Percentiles rank a stretch among this genome's conserved stretches.
phyloP scores from a whole-genome alignment of 2,888 invertebrate species.

The Rapana venosa region DNA sequence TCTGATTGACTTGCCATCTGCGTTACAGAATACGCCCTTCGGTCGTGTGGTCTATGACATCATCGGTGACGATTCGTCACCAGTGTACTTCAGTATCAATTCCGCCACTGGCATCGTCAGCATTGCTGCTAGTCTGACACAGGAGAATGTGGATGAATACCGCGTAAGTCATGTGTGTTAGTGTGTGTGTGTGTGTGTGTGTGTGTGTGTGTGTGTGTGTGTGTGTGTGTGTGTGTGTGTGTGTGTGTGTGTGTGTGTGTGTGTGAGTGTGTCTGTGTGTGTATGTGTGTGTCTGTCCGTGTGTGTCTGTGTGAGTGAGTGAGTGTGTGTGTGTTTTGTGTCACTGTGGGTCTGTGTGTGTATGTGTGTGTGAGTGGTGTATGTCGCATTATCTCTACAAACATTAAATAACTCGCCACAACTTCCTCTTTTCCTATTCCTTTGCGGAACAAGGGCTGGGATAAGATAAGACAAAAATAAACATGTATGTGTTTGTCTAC shows the following conservation, averaged over 20 bases:
- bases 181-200: not conserved
- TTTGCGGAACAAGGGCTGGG: not conserved
- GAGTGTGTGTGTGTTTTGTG: not conserved
- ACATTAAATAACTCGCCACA: not conserved
- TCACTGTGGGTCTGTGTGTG: not conserved
- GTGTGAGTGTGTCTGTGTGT: not conserved
- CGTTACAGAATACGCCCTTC: slow-evolving; percentile 59
- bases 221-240: not conserved
- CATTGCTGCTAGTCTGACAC: slow-evolving; percentile 60
- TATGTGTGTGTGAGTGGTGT: not conserved
- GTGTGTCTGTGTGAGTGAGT: not conserved
- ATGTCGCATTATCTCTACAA: too few relatives aligned
- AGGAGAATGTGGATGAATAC: slow-evolving; percentile 60
- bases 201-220: not conserved
- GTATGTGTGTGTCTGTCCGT: not conserved
- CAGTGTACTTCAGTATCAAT: slow-evolving; percentile 66
- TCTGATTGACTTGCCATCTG: not conserved
- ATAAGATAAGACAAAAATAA: too few relatives aligned
- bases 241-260: not conserved
- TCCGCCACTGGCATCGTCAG: slow-evolving; percentile 58
- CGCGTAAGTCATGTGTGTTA: slow-evolving; percentile 54
- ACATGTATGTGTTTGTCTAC: too few relatives aligned
- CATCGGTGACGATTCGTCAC: slow-evolving; percentile 71
- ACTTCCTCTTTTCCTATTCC: not conserved
- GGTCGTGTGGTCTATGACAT: slow-evolving; percentile 67